phyloP scores from a whole-genome alignment of 37 sponge, comb jelly and placozoan genomes.

The Diacarnus erythraeanus region DNA sequence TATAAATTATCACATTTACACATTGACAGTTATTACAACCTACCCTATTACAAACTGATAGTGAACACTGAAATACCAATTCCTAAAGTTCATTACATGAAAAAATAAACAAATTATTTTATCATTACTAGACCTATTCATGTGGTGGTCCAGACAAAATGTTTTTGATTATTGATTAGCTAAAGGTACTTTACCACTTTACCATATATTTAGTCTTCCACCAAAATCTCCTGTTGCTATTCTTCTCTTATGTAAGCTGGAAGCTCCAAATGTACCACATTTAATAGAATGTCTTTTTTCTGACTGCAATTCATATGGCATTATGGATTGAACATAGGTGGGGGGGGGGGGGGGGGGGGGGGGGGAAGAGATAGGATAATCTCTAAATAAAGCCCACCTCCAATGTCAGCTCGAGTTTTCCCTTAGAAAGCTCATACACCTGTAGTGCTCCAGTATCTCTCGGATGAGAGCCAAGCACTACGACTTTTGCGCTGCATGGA shows the following conservation, averaged over 20 bases:
- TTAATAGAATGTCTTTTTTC: conserved; percentile 89
- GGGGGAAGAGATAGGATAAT: not conserved
- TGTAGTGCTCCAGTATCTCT: conserved; percentile 94
- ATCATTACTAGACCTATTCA: too few species aligned
- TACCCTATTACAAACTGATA: not conserved
- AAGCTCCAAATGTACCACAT: conserved; percentile 96
- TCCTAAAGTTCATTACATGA: too few species aligned
- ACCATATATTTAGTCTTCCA: conserved; percentile 94
- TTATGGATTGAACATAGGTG: not conserved
- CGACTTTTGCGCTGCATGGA: conserved; percentile 95
- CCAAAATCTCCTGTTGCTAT: conserved; percentile 95
- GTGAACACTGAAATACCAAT: not conserved
- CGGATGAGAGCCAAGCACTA: conserved; percentile 93
- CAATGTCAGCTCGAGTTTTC: conserved; percentile 67
- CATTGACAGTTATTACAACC: not conserved
- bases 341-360: too few species aligned
- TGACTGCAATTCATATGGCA: conserved; percentile 45
- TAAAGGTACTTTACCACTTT: not conserved
- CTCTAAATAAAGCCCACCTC: conserved; percentile 54
- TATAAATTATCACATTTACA: too few species aligned
- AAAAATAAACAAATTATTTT: too few species aligned
- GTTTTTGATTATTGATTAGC: not conserved
- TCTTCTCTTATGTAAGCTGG: conserved; percentile 87
- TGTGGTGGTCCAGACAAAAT: too few species aligned
- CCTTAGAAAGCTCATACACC: conserved; percentile 89